phyloP scores from a whole-genome alignment of 2,888 invertebrate genomes.

The Vesta saturnalis region DNA sequence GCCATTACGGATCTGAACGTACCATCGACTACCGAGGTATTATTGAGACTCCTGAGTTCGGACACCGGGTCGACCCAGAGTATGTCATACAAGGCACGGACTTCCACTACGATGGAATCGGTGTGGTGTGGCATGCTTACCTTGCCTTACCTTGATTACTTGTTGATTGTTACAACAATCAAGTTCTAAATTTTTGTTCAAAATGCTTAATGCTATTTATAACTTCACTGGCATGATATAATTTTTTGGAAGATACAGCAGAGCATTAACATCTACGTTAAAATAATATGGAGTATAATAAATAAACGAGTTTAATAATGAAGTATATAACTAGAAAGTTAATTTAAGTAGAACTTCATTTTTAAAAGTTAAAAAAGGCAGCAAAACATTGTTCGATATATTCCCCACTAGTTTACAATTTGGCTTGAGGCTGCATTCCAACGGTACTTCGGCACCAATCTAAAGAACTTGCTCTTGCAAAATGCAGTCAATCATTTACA shows the following conservation, averaged over 20 bases:
- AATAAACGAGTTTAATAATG: no score
- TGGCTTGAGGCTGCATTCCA: constrained; percentile 57
- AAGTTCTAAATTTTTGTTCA: constrained; percentile 14
- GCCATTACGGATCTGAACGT: constrained; percentile 52
- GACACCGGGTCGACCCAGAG: constrained; percentile 43
- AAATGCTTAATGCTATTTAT: no score
- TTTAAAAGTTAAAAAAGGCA: not conserved
- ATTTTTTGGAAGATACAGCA: no score
- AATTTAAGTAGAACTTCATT: constrained; percentile 1
- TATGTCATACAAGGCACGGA: constrained; percentile 54
- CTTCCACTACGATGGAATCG: constrained; percentile 30
- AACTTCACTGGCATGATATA: no score
- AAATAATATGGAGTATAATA: not conserved
- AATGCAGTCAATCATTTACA: constrained; percentile 38
- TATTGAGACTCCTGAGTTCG: constrained; percentile 23
- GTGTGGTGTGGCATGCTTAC: constrained; percentile 28
- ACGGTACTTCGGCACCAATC: constrained; percentile 67
- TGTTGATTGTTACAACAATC: constrained; percentile 11
- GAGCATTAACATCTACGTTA: no score
- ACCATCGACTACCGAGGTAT: constrained; percentile 43
- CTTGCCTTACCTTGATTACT: constrained; percentile 36
- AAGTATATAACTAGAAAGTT: not conserved
- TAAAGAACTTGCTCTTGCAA: constrained; percentile 41
- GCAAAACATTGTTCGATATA: constrained; percentile 40
- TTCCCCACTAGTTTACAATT: constrained; percentile 55